Conservation (phyloP, 2,797 vertebrate genomes). For the Phoxinus dragarum region DNA sequence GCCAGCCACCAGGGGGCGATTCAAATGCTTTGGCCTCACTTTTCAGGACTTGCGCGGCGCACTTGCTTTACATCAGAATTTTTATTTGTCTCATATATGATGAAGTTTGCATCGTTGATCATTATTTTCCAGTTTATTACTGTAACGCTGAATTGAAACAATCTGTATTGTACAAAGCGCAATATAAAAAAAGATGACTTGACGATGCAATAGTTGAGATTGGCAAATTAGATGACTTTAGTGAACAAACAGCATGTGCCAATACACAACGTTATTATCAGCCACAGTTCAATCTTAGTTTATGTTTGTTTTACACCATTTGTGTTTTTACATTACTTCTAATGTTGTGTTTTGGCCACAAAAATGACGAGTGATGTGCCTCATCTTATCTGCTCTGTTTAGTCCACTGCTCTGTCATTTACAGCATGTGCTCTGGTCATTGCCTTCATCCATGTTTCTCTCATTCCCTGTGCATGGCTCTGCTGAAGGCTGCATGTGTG, state of each 20-base stretch:
- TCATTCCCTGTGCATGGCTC: not conserved
- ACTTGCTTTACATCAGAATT: not conserved
- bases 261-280: not conserved
- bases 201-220: not conserved
- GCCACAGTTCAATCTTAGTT: not conserved
- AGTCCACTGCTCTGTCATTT: constrained; percentile 7
- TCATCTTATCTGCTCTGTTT: constrained; percentile 1
- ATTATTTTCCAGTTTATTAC: not conserved
- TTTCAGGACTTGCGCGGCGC: not conserved
- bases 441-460: not conserved
- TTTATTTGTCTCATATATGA: not conserved
- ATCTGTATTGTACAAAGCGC: not conserved
- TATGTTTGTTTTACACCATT: not conserved
- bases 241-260: not conserved
- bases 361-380: not conserved
- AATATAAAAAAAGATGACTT: not conserved
- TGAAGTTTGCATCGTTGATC: not conserved
- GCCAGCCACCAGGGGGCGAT: not conserved
- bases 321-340: not conserved
- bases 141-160: not conserved
- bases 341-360: not conserved
- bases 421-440: constrained; percentile 2
- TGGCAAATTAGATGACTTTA: not conserved
- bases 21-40: not conserved
- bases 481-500: constrained; percentile 21